Evolutionary conservation across 2,888 invertebrate species (phyloP), one percentile per base, ranked within the genome.

Genomic region (Agrotis clavis): DNA sequence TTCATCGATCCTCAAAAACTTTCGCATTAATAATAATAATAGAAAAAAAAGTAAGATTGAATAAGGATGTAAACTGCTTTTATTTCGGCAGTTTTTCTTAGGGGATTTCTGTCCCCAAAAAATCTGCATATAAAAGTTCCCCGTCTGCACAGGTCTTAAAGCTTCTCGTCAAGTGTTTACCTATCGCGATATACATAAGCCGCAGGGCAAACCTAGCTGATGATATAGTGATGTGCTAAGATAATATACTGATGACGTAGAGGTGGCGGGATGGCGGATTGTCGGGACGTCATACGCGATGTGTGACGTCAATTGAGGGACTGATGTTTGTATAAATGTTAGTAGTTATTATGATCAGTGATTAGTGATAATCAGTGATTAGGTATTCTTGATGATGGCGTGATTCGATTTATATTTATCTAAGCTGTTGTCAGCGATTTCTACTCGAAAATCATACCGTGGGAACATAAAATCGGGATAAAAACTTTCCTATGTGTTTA

Each of bases 121-220:
- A 41, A 25, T 25, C 25, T 25, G 25, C 25, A 25, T 1, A 41
- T 41, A 1, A 41, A 41, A 41, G 41, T 41, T 41, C 11, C 41
- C 9, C 41, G 41, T 41, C 41, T 41, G 41, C 41, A 41, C 21
- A 25, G 7, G 7, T 16, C 25, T 25, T 54, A 25, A 69, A 79
- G 68, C 69, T 71, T 53, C 69, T 75, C 47, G 59, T 47, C 54
- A 59, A 78, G 71, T 81, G 81, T 85, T 83, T 74, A 62, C 81
- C 72, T 74, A 71, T 78, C 62, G 67, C 68, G 59, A 64, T 41
- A 63, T 83, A 80, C 4, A 85, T 80, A 77, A 70, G 74, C 75
- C 67, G 71, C 74, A 63, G 63, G 69, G 71, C 59, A 68, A 30
- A 67, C 57, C 71, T 69, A 19, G 51, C 41, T 45, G 70, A 62